Base-by-base conservation (phyloP, 2,113 vertebrate species). In the Thalassarche chlororhynchos region DNA sequence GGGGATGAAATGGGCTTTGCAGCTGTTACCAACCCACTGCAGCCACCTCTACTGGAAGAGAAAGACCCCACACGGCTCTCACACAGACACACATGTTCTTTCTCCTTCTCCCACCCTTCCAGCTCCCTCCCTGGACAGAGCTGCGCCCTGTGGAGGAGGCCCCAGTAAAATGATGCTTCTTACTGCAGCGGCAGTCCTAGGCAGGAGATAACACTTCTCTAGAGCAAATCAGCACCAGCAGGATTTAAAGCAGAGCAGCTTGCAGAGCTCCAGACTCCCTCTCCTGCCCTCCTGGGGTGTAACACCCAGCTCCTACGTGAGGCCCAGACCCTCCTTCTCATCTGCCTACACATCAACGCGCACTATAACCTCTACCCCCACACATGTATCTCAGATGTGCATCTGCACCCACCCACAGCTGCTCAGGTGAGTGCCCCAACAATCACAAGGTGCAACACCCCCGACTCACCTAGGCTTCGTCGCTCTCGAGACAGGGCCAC, bases 391-490 rank as follows among this genome's bases (percentile, higher is more conserved):
- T 77, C 83, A 83, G 66, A 79, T 10, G 12, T 0, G 0, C 57
- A 38, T 17, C 66, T 52, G 44, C 74, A 84, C 47, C 31, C 61
- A 61, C 18, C 26, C 40, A 10, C 2, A 34, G 64, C 91, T 70
- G 29, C 46, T 49, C 42, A 66, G 36, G 20, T 40, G 47, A 51
- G 38, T 9, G 23, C 16, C 49, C 49, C 64, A 42, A 36, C 34
- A 62, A 49, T 7, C 62, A 29, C 31, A 60, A 72, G 28, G 49
- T 69, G 61, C 61, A 72, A 71, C 36, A 66, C 14, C 18, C 40
- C 32, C 3, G 1, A 84, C 97, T 98, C 88, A 98, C 98, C 98
- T 14, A 98, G 79, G 81, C 98, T 98, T 92, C 98, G 97, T 91
- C 97, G 98, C 72, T 97, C 96, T 55, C 98, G 98, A 85, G 96